A percentile compares a stretch with the other conserved stretches of the same genome.
Conservation (phyloP, 2,797 vertebrate species). For the Pterois miles region DNA sequence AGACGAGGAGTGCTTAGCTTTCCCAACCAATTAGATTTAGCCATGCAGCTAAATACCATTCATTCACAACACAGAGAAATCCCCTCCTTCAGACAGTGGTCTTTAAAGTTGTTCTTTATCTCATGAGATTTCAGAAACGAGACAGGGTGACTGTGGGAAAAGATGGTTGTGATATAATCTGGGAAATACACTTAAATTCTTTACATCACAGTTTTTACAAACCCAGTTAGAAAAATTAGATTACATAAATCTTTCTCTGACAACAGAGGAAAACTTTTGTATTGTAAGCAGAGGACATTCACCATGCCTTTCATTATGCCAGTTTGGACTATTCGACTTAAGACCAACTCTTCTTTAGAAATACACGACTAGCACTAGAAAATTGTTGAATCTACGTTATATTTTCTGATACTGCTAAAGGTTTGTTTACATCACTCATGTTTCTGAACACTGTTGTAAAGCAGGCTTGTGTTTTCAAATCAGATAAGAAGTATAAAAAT, state of each 20-base stretch:
- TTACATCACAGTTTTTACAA: neutral
- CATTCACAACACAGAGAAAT: constrained; percentile 59
- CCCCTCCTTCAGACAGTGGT: constrained; percentile 18
- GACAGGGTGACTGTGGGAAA: constrained; percentile 37
- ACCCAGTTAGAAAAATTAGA: too few species aligned
- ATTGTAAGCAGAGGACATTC: neutral
- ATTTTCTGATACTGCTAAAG: neutral
- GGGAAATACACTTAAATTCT: neutral
- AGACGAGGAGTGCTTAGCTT: constrained; percentile 74
- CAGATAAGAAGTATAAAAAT: neutral
- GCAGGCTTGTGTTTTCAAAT: neutral
- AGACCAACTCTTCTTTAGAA: neutral
- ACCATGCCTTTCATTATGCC: neutral
- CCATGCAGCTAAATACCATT: constrained; percentile 55
- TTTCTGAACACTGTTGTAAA: neutral
- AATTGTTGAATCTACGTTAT: neutral
- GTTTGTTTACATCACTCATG: neutral
- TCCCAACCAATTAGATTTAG: constrained; percentile 77
- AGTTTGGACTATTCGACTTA: neutral
- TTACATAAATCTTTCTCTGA: neutral
- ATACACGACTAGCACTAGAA: neutral
- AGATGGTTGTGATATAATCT: neutral
- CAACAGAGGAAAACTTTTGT: neutral
- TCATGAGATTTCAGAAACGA: neutral
- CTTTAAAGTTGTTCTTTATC: constrained; percentile 19